These are phyloP conservation scores for Philereme vetulata DNA, from an alignment of 2,888 invertebrate genomes.

Conservation along the genomic window DNA sequence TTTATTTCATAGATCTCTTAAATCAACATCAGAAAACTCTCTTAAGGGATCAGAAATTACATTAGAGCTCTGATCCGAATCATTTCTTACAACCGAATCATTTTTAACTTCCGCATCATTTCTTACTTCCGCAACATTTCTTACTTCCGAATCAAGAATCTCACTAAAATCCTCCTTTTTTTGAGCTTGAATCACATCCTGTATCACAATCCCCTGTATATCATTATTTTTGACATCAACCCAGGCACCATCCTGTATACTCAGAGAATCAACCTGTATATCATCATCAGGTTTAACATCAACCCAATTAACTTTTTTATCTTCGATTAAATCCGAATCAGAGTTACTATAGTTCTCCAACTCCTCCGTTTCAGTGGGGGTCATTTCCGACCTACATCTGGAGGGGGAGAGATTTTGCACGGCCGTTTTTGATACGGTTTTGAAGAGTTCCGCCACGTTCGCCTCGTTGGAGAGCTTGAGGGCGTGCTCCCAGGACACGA, in stretches of 20 bases:
- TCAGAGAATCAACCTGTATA: neutral
- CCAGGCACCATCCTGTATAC: neutral
- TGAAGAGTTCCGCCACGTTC: constrained; percentile 61
- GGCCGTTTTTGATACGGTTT: constrained; percentile 71
- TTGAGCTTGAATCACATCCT: constrained; percentile 2
- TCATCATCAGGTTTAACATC: constrained; percentile 3
- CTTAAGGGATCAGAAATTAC: constrained; percentile 56
- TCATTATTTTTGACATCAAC: neutral
- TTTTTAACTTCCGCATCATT: constrained; percentile 30
- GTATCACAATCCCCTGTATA: constrained; percentile 3
- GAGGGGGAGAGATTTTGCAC: constrained; percentile 70
- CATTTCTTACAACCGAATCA: constrained; percentile 4
- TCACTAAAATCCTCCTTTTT: constrained; percentile 38
- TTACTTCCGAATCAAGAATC: constrained; percentile 35
- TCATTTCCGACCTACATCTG: constrained; percentile 49
- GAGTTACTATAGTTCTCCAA: constrained; percentile 46
- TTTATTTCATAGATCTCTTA: constrained; percentile 35
- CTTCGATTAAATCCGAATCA: constrained; percentile 2
- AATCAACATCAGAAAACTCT: constrained; percentile 64
- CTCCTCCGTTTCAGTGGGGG: constrained; percentile 52
- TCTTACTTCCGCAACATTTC: constrained; percentile 32
- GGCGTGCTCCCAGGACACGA: constrained; percentile 67
- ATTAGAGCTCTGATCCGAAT: constrained; percentile 24
- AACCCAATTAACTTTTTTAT: constrained; percentile 11
- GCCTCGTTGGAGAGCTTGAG: constrained; percentile 59